Percentiles rank a stretch among this genome's conserved stretches.
These are phyloP conservation scores for Brachypteracias leptosomus DNA, from an alignment of 2,113 vertebrate species.

Conservation along the genomic window DNA sequence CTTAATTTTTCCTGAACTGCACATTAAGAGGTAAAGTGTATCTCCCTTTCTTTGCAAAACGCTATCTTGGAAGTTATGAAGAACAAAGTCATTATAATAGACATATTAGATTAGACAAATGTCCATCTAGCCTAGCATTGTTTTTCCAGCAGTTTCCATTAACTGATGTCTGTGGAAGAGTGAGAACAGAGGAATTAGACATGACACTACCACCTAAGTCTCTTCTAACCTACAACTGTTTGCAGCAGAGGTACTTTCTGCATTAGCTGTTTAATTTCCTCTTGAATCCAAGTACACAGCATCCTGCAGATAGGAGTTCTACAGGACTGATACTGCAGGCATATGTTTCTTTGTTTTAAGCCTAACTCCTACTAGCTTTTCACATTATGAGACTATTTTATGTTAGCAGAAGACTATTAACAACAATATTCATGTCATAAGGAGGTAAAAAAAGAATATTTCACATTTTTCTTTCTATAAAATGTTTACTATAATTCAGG, in stretches of 20 bases:
- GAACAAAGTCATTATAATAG: background rate
- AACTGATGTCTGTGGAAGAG: background rate
- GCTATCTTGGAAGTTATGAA: background rate
- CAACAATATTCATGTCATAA: background rate
- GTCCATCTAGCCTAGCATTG: background rate
- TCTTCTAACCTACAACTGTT: background rate
- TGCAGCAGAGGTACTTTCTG: background rate
- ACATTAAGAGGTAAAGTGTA: too few relatives aligned
- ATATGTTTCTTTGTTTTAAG: background rate
- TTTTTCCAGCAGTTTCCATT: background rate
- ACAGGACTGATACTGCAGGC: background rate
- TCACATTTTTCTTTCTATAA: background rate
- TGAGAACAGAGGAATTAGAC: background rate
- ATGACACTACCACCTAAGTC: background rate
- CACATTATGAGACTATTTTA: background rate
- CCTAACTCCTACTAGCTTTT: background rate
- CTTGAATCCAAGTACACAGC: background rate
- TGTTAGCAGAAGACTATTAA: background rate
- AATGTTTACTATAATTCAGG: background rate
- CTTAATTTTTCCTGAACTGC: too few relatives aligned
- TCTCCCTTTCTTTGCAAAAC: background rate
- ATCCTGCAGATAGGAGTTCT: background rate
- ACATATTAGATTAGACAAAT: background rate
- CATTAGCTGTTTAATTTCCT: background rate
- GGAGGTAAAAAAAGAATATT: background rate